Conservation (phyloP, 2,113 vertebrate species). For the Cheirogaleus medius region DNA sequence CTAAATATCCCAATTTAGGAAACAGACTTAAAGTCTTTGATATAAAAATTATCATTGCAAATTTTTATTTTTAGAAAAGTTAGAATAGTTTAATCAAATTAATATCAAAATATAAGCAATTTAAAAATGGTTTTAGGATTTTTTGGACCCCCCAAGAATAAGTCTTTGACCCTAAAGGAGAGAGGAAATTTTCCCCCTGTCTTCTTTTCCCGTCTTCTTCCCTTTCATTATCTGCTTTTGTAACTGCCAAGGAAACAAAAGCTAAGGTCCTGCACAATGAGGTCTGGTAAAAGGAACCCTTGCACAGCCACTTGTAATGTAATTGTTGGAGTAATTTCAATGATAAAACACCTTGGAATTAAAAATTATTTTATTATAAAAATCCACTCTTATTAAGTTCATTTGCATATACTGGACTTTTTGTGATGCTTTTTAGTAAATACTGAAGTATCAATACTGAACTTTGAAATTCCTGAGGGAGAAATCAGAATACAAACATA, state of each 20-base stretch:
- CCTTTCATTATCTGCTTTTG: neutral
- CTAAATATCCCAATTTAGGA: neutral
- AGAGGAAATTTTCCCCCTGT: neutral
- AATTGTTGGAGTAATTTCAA: neutral
- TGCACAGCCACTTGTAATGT: neutral
- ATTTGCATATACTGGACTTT: neutral
- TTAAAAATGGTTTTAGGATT: neutral
- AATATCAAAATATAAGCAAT: neutral
- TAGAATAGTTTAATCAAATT: slow-evolving; percentile 12
- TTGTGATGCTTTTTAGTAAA: neutral
- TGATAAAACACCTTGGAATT: neutral
- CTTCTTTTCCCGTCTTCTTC: neutral
- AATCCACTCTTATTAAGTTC: neutral
- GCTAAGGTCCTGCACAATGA: neutral
- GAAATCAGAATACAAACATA: neutral
- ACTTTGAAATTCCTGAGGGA: neutral
- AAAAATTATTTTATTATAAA: slow-evolving; percentile 20
- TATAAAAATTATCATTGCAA: neutral
- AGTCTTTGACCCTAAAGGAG: neutral
- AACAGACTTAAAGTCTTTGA: neutral
- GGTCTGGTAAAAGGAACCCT: neutral
- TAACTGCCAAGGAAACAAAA: neutral
- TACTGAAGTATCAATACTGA: neutral
- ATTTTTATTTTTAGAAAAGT: slow-evolving; percentile 18
- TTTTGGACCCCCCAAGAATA: neutral